Evolutionary conservation across 2,113 vertebrate species (phyloP).

Genomic region (Amazona guildingii): DNA sequence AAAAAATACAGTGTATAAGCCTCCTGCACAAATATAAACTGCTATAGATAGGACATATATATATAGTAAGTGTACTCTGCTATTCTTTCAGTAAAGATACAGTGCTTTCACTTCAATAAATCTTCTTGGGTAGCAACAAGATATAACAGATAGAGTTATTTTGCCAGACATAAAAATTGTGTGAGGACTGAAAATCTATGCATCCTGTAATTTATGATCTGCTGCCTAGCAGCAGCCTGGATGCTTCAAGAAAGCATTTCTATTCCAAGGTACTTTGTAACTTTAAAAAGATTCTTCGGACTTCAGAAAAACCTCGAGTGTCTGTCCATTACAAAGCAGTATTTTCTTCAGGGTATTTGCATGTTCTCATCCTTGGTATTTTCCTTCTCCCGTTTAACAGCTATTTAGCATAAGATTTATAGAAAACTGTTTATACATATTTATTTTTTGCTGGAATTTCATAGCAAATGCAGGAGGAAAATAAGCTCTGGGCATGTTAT

Average conservation of each 20-base stretch:
- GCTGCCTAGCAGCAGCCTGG: constrained; percentile 2
- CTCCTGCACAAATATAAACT: constrained; percentile 54
- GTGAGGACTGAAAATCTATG: constrained; percentile 58
- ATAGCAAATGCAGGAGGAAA: constrained; percentile 16
- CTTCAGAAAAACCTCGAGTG: background rate
- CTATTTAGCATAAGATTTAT: constrained; percentile 23
- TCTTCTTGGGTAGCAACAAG: constrained; percentile 39
- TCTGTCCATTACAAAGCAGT: background rate
- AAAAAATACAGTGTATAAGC: constrained; percentile 11
- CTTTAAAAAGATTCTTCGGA: background rate
- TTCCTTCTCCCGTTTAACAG: background rate
- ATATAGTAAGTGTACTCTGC: background rate
- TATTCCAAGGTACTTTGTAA: background rate
- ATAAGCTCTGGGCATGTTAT: background rate
- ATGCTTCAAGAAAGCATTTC: constrained; percentile 15
- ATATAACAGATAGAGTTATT: constrained; percentile 58
- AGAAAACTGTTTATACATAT: background rate
- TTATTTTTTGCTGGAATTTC: background rate
- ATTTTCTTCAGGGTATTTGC: background rate
- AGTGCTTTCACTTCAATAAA: constrained; percentile 55
- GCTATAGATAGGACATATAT: constrained; percentile 1
- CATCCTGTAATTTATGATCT: constrained; percentile 54
- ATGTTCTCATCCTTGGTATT: background rate
- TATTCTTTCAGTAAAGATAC: constrained; percentile 39
- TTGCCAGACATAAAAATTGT: constrained; percentile 52